A percentile compares a stretch with the other conserved stretches of the same genome.
Conservation (phyloP, 2,888 invertebrate species). For the Dolichomitus sp. region DNA sequence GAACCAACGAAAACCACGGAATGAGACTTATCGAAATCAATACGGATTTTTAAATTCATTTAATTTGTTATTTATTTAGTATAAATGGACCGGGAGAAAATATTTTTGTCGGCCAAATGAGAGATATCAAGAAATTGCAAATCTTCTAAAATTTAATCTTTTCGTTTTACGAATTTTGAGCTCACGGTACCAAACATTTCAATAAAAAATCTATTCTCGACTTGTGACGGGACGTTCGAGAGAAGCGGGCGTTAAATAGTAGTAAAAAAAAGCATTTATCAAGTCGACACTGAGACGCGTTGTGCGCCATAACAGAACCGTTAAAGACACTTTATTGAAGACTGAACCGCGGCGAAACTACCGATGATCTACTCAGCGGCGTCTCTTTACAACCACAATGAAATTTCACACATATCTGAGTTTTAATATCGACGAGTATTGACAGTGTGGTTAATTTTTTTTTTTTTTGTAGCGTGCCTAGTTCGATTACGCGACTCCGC, state of each 20-base stretch:
- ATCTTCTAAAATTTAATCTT: background rate
- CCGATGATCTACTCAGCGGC: slow-evolving; percentile 11
- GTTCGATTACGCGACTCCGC: slow-evolving; percentile 62
- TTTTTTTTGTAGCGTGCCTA: slow-evolving; percentile 37
- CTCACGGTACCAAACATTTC: slow-evolving; percentile 37
- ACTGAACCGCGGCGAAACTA: slow-evolving; percentile 5
- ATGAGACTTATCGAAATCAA: too few species aligned
- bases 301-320: slow-evolving; percentile 35
- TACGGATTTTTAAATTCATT: background rate
- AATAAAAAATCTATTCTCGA: slow-evolving; percentile 71
- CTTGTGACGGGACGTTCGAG: slow-evolving; percentile 40
- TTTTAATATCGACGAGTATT: background rate
- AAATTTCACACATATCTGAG: background rate
- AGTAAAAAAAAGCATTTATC: slow-evolving; percentile 68
- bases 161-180: slow-evolving; percentile 3
- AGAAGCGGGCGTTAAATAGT: slow-evolving; percentile 64
- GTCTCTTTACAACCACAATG: background rate
- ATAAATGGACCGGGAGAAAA: slow-evolving; percentile 54
- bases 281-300: slow-evolving; percentile 59
- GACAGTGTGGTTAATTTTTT: background rate
- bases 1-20: too few species aligned
- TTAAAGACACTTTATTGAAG: slow-evolving; percentile 45
- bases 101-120: slow-evolving; percentile 11
- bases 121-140: slow-evolving; percentile 34
- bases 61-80: background rate